Percentiles rank a stretch among this genome's conserved stretches.
Evolutionary conservation across 2,888 invertebrate species (phyloP).

Genomic region (Omphaloscelis lunosa): DNA sequence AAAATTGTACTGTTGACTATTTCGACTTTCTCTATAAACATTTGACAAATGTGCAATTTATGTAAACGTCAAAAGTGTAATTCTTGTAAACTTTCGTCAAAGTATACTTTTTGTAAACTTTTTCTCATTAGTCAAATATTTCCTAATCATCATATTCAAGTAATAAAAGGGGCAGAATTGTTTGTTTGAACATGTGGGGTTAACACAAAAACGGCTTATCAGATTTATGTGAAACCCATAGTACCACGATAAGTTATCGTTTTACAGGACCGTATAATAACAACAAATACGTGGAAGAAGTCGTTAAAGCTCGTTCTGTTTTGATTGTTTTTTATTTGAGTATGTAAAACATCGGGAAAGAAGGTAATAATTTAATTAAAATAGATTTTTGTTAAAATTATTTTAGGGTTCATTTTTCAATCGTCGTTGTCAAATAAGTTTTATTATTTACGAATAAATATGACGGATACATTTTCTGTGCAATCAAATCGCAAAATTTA

Average conservation of each 20-base stretch:
- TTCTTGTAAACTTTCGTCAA: constrained; percentile 12
- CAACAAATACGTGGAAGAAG: constrained; percentile 50
- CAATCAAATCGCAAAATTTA: too few relatives aligned
- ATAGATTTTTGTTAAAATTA: background rate
- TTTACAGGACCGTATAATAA: constrained; percentile 42
- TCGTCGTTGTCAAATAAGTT: background rate
- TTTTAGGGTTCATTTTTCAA: too few relatives aligned
- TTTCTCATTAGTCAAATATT: constrained; percentile 6
- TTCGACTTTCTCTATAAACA: background rate
- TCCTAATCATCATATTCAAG: constrained; percentile 1
- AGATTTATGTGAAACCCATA: constrained; percentile 51
- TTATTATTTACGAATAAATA: background rate
- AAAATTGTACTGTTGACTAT: background rate
- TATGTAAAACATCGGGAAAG: background rate
- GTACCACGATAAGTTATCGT: constrained; percentile 49
- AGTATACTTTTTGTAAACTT: constrained; percentile 11
- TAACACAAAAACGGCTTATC: constrained; percentile 54
- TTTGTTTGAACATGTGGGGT: constrained; percentile 52
- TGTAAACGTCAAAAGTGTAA: constrained; percentile 9
- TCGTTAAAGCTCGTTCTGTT: constrained; percentile 26
- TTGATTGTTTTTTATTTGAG: constrained; percentile 10
- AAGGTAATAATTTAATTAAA: background rate
- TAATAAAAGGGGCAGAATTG: constrained; percentile 21
- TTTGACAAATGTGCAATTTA: background rate
- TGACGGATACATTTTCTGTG: background rate